Base-by-base conservation (phyloP, 2,888 invertebrate species). In the Drosophila hamatofila region DNA sequence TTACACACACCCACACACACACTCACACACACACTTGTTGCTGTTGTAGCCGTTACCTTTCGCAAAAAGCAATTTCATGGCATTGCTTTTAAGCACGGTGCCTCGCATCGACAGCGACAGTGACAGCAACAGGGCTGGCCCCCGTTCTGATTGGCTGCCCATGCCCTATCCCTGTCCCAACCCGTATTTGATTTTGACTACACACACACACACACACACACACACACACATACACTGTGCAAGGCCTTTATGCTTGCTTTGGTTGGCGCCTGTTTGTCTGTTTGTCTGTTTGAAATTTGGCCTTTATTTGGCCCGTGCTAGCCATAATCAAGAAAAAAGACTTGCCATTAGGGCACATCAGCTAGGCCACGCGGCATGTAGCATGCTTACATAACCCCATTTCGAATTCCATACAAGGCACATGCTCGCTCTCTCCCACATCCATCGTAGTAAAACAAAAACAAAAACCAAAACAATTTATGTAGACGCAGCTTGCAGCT, bases 31-130 rank as follows among this genome's bases (percentile, higher is more conserved):
- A 46, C 80, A 81, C 88, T 85, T 88, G 88, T 85, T 85, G 88
- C 85, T 83, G 52, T 49, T 49, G 75, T 71, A 63, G 66, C 63
- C 71, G 72, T 75, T 74, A 77, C 77, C 75, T 75, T 72, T 81
- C 46, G 77, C 73, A 75, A 83, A 88, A 88, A 86, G 84, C 84
- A 86, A 86, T 86, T 88, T 88, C 84, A 81, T 77, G 84, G 76
- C 81, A 85, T 80, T 76, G 76, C 78, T 79, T 73, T 79, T 74
- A 80, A 70, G 80, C 76, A 80, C 73, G 67, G 67, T 66, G 69
- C 81, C 18, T 33, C 37, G 37, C 58, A 72, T 77, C 80, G 66
- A 67, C 78, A 65, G 54, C 78, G 66, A 63, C 72, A 69, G 65
- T 76, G 69, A 76, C 75, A 76, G 78, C 78, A 72, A 64, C 57